Evolutionary conservation across 1,140 invertebrate genomes (phyloP).

Genomic region (Tetraneura akinire): DNA sequence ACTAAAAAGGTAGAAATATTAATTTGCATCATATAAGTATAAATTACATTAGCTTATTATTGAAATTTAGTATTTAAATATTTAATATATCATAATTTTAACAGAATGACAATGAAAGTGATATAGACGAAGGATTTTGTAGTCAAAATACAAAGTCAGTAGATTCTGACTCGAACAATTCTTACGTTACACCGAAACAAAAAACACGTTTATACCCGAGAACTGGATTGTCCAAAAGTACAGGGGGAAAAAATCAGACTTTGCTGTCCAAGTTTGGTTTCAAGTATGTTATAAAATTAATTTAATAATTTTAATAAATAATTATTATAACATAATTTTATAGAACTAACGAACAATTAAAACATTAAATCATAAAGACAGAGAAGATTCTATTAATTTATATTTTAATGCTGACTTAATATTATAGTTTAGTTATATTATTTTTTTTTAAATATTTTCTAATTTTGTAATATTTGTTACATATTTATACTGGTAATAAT

Average conservation of each 20-base stretch:
- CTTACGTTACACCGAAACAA: not conserved
- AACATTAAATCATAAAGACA: not conserved
- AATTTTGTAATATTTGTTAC: too few relatives aligned
- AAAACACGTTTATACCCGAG: conserved; percentile 5
- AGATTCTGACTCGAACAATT: not conserved
- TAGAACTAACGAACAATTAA: conserved; percentile 8
- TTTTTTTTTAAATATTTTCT: too few relatives aligned
- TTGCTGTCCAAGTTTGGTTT: conserved; percentile 43
- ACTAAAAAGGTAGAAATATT: not conserved
- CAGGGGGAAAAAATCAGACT: not conserved
- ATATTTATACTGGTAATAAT: too few relatives aligned
- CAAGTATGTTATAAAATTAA: conserved; percentile 1
- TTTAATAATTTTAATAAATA: not conserved
- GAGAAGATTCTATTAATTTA: not conserved
- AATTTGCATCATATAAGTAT: not conserved
- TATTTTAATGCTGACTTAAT: too few relatives aligned
- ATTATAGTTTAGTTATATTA: too few relatives aligned
- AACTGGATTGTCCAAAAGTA: conserved; percentile 25
- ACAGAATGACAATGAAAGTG: not conserved
- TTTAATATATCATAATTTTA: not conserved
- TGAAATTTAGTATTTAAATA: not conserved
- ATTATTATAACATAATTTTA: not conserved
- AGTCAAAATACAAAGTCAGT: conserved; percentile 22
- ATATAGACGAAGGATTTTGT: conserved; percentile 39
- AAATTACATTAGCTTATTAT: not conserved